Percentiles rank a stretch among this genome's conserved stretches.
phyloP scores from a whole-genome alignment of 2,113 vertebrate genomes.

The Tringa solitaria region DNA sequence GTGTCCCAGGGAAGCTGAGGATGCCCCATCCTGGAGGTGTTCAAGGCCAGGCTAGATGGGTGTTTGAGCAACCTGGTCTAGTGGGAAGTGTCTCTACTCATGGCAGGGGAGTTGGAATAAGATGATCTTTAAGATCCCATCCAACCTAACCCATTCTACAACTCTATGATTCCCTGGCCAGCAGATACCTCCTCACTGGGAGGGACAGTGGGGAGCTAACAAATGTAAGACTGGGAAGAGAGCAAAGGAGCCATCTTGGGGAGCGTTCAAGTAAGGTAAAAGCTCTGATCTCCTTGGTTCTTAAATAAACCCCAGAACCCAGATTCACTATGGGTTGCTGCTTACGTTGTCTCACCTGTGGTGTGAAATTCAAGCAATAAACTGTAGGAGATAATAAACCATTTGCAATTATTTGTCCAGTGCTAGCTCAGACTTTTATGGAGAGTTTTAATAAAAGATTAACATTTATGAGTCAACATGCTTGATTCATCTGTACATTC shows the following conservation, averaged over 20 bases:
- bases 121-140: background rate
- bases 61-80: background rate
- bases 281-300: background rate
- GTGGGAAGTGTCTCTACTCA: background rate
- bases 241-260: background rate
- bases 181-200: background rate
- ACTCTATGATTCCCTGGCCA: background rate
- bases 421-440: slow-evolving; percentile 9
- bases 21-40: background rate
- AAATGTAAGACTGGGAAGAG: background rate
- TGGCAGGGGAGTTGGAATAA: background rate
- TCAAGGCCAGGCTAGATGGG: background rate
- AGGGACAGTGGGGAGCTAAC: background rate
- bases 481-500: slow-evolving; percentile 57
- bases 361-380: background rate
- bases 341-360: background rate
- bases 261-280: background rate
- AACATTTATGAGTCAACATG: slow-evolving; percentile 46
- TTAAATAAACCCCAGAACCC: background rate
- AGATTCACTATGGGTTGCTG: background rate
- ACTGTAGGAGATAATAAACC: background rate
- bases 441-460: background rate
- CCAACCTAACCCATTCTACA: background rate
- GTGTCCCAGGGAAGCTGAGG: background rate
- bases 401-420: background rate